Base-by-base conservation (phyloP, 2,797 vertebrate species). In the Acanthopagrus latus region DNA sequence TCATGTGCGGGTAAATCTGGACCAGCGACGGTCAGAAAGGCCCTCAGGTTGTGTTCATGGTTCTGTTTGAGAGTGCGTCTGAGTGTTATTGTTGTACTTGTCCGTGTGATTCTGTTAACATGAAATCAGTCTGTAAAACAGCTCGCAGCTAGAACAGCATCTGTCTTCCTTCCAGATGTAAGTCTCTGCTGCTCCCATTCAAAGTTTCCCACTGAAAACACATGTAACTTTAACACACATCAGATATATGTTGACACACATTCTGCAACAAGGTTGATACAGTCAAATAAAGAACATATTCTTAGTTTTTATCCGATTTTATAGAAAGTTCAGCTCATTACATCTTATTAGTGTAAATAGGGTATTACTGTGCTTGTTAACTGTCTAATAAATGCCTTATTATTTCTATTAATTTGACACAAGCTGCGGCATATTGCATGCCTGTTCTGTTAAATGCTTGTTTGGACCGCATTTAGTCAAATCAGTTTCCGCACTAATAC, bases 81-180 rank as follows among this genome's bases (percentile, higher is more conserved):
- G 29, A 21, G 57, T 38, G 54, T 54, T 64, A 18, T 29, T 51
- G 17, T 12, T 63, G 43, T 18, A 43, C 52, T 38, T 71, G 38
- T 25, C 56, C 66, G n/a, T 75, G 43, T 44, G 14, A 51, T 66
- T 57, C 54, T 21, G 21, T 29, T 68, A 20, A 52, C 46, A 43
- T 29, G 9, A 27, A 70, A 74, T 41, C 25, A 65, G 41, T 21
- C 7, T 38, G 59, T 33, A 62, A 76, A 77, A 81, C 63, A 51
- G 56, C 73, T 74, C 20, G 58, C 13, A 76, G 73, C 64, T 9
- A 69, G 54, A 29, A 44, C 21, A 76, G 21, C 74, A 23, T 72
- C 55, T 73, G 64, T 85, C 64, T 79, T 60, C 69, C 12, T 43
- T 44, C 76, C 73, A 85, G 70, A 71, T 82, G 33, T 58, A 38